Percentiles rank a stretch among this genome's conserved stretches.
phyloP scores from a whole-genome alignment of 2,888 invertebrate genomes.

The Diadromus collaris region DNA sequence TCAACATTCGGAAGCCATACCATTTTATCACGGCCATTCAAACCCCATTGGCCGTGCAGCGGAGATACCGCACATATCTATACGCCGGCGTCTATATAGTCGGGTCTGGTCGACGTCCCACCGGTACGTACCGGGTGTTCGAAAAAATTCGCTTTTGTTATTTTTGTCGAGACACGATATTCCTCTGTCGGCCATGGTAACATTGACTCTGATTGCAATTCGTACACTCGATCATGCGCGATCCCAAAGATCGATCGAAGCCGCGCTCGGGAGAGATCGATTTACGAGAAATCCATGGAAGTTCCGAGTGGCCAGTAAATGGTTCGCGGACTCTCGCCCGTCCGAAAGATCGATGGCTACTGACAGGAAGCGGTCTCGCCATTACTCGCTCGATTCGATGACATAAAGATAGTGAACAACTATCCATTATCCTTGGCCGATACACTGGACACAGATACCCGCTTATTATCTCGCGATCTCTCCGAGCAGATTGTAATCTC shows the following conservation, averaged over 20 bases:
- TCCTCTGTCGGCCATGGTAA: conserved; percentile 18
- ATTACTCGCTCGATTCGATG: conserved; percentile 64
- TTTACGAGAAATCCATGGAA: conserved; percentile 41
- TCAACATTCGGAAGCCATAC: conserved; percentile 80
- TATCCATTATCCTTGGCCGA: conserved; percentile 60
- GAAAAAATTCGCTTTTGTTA: conserved; percentile 46
- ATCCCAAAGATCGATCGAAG: background rate
- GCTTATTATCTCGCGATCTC: conserved; percentile 61
- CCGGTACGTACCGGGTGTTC: conserved; percentile 72
- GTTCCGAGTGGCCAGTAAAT: conserved; percentile 11
- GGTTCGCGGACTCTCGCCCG: conserved; percentile 9
- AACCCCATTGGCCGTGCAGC: conserved; percentile 80
- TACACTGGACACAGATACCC: conserved; percentile 58
- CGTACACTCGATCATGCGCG: conserved; percentile 17
- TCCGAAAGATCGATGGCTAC: conserved; percentile 54
- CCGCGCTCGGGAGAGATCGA: conserved; percentile 34
- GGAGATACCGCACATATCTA: conserved; percentile 79
- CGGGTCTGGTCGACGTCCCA: conserved; percentile 71
- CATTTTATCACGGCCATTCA: conserved; percentile 80
- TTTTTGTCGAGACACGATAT: conserved; percentile 41
- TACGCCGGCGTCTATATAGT: conserved; percentile 64
- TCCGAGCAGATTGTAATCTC: conserved; percentile 43
- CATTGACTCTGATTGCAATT: conserved; percentile 37
- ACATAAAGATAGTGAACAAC: conserved; percentile 64
- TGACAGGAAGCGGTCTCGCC: conserved; percentile 62